These are phyloP conservation scores for Lysiphlebus fabarum DNA, from an alignment of 1,140 invertebrate species.

Conservation along the genomic window DNA sequence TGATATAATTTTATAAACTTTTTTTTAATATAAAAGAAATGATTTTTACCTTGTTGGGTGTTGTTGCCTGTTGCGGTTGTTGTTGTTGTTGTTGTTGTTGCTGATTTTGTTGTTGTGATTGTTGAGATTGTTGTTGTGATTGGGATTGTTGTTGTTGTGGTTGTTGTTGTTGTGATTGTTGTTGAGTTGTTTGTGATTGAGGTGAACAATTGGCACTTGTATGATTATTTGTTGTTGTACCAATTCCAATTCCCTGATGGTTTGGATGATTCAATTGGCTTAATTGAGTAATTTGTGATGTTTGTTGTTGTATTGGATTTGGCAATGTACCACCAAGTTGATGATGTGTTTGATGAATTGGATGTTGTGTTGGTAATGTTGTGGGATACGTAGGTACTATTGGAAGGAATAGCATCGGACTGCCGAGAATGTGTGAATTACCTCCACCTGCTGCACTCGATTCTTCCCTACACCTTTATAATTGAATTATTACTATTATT, in stretches of 20 bases:
- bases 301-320: constrained; percentile 36
- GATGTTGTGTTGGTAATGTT: constrained; percentile 49
- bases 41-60: constrained; percentile 39
- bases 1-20: constrained; percentile 14
- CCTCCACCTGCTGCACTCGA: constrained; percentile 56
- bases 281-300: constrained; percentile 43
- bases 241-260: constrained; percentile 48
- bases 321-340: constrained; percentile 40
- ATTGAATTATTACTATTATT: constrained; percentile 31
- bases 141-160: constrained; percentile 22
- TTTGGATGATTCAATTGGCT: constrained; percentile 51
- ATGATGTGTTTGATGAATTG: constrained; percentile 50
- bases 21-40: neutral
- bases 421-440: constrained; percentile 55
- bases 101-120: constrained; percentile 45
- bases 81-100: constrained; percentile 48
- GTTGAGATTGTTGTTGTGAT: constrained; percentile 51
- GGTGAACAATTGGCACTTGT: constrained; percentile 50
- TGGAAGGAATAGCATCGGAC: constrained; percentile 59
- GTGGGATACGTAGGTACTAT: constrained; percentile 54
- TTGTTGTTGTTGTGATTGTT: constrained; percentile 46
- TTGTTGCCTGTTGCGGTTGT: constrained; percentile 49
- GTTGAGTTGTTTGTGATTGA: constrained; percentile 49
- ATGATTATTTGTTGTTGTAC: constrained; percentile 44
- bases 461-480: constrained; percentile 55